Conservation (phyloP, 2,797 vertebrate species). For the Epinephelus coioides region DNA sequence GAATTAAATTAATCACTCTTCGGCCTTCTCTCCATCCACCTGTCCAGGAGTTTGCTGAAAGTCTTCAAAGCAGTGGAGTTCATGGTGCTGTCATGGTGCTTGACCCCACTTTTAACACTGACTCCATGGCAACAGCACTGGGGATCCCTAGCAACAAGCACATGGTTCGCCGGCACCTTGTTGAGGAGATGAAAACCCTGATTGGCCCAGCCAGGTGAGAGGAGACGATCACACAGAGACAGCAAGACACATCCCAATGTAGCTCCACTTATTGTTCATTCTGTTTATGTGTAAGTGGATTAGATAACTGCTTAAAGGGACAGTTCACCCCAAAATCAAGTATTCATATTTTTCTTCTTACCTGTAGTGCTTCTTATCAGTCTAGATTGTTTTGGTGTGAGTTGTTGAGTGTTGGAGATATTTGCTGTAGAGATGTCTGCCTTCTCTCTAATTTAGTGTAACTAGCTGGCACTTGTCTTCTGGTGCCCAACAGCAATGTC, state of each 20-base stretch:
- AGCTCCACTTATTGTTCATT: not conserved
- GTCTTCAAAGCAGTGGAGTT: conserved; percentile 88
- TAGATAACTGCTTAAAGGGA: not conserved
- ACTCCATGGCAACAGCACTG: conserved; percentile 89
- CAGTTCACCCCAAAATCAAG: too few relatives aligned
- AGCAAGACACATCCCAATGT: too few relatives aligned
- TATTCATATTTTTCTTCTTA: too few relatives aligned
- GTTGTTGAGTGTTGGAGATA: too few relatives aligned
- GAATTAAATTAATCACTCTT: not conserved
- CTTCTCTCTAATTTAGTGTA: too few relatives aligned
- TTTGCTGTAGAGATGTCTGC: too few relatives aligned
- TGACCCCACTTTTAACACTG: conserved; percentile 90
- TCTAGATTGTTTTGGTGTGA: too few relatives aligned
- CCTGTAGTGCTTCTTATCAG: too few relatives aligned
- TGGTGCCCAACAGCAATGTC: too few relatives aligned
- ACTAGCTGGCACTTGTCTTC: too few relatives aligned
- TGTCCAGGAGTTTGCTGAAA: conserved; percentile 89
- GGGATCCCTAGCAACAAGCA: conserved; percentile 90
- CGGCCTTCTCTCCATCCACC: not conserved
- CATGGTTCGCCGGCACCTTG: conserved; percentile 90
- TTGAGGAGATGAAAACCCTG: conserved; percentile 89
- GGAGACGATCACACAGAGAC: not conserved
- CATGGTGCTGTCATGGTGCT: conserved; percentile 92
- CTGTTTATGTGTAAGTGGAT: not conserved
- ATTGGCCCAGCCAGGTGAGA: conserved; percentile 85